Percentiles rank a stretch among this genome's conserved stretches.
Evolutionary conservation across 2,113 vertebrate genomes (phyloP).

Genomic region (Caloenas nicobarica): DNA sequence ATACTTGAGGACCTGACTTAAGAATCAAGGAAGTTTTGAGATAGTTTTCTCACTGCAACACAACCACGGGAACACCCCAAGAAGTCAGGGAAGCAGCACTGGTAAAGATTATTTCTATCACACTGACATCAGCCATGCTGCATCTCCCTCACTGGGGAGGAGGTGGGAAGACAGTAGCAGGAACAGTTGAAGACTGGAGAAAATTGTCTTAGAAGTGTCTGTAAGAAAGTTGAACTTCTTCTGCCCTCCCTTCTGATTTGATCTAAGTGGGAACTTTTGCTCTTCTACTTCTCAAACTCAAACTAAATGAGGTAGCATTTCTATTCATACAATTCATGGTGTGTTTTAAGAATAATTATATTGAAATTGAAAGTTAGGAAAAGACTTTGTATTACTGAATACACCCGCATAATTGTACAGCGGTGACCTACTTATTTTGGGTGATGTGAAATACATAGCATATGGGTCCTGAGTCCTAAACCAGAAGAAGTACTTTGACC

Average conservation of each 20-base stretch:
- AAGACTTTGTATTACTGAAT: background rate
- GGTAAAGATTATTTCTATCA: background rate
- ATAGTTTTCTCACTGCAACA: background rate
- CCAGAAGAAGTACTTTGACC: background rate
- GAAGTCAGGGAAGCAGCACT: background rate
- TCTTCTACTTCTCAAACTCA: background rate
- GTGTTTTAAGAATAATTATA: background rate
- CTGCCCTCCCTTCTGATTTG: background rate
- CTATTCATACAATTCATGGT: background rate
- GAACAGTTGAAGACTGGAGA: background rate
- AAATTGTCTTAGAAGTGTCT: background rate
- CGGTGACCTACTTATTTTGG: background rate
- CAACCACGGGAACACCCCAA: background rate
- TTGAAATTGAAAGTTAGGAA: background rate
- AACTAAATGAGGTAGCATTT: background rate
- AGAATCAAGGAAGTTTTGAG: background rate
- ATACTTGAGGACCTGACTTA: background rate
- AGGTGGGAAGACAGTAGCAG: background rate
- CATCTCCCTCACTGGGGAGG: background rate
- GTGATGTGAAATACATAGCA: background rate
- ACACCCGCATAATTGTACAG: background rate
- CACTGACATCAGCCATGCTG: background rate
- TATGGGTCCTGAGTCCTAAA: background rate
- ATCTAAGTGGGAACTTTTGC: background rate
- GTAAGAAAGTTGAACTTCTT: background rate